Conservation (phyloP, 2,797 vertebrate species). For the Emydoidea blandingii region DNA sequence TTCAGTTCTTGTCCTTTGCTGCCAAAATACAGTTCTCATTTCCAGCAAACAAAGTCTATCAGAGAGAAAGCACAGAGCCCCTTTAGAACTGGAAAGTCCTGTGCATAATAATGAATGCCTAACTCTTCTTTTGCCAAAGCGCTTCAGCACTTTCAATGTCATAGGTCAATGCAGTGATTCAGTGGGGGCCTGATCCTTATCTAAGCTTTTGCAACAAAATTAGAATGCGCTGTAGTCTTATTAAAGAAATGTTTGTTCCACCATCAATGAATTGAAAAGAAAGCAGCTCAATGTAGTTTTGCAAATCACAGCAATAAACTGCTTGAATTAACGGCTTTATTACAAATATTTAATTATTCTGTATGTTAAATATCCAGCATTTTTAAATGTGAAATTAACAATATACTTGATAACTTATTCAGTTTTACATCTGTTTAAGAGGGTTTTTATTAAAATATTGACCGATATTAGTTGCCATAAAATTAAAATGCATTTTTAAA, state of each 20-base stretch:
- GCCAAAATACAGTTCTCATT: slow-evolving; percentile 93
- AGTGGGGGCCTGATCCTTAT: slow-evolving; percentile 88
- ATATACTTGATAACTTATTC: slow-evolving; percentile 58
- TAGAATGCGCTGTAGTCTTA: slow-evolving; percentile 86
- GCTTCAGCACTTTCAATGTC: slow-evolving; percentile 86
- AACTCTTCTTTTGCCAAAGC: slow-evolving; percentile 87
- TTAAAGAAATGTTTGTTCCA: slow-evolving; percentile 95
- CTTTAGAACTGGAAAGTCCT: slow-evolving; percentile 87
- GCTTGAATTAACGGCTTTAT: slow-evolving; percentile 81
- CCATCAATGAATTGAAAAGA: slow-evolving; percentile 84
- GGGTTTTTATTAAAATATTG: slow-evolving; percentile 10
- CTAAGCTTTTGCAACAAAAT: slow-evolving; percentile 89
- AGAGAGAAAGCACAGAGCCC: slow-evolving; percentile 89
- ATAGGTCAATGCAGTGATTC: slow-evolving; percentile 91
- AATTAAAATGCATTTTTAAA: neutral
- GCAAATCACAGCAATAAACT: slow-evolving; percentile 83
- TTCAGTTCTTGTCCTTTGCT: slow-evolving; percentile 82
- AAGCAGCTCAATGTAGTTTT: slow-evolving; percentile 82
- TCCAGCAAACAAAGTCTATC: slow-evolving; percentile 93
- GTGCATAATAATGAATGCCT: slow-evolving; percentile 91
- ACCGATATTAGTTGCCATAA: neutral
- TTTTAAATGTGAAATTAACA: slow-evolving; percentile 75
- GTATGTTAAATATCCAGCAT: slow-evolving; percentile 70
- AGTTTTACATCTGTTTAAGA: slow-evolving; percentile 52
- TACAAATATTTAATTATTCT: slow-evolving; percentile 83